A percentile compares a stretch with the other conserved stretches of the same genome.
phyloP scores from a whole-genome alignment of 2,797 vertebrate genomes.

The Mycteria americana region DNA sequence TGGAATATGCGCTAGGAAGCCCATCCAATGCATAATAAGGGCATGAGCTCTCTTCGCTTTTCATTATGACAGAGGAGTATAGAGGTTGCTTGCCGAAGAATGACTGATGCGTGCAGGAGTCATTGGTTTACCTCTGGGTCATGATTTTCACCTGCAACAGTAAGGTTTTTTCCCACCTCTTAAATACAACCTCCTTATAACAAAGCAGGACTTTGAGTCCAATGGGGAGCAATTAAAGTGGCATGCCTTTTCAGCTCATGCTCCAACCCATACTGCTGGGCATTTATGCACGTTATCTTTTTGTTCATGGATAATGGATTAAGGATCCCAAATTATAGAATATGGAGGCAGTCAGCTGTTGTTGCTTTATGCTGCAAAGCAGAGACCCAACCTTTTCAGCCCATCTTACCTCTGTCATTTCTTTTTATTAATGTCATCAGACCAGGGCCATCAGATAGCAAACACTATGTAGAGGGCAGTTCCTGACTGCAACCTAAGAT shows the following conservation, averaged over 20 bases:
- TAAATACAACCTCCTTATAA: neutral
- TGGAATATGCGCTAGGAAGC: neutral
- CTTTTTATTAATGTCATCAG: neutral
- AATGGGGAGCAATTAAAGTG: neutral
- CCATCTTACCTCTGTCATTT: neutral
- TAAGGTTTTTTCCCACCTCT: neutral
- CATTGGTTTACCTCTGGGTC: neutral
- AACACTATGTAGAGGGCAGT: neutral
- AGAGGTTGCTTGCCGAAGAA: neutral
- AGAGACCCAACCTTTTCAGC: neutral
- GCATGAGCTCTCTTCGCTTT: neutral
- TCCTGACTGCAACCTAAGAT: neutral
- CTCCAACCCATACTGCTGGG: neutral
- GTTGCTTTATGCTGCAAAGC: neutral
- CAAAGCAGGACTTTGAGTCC: neutral
- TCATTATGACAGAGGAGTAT: neutral
- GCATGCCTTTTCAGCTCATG: neutral
- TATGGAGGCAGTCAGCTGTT: neutral
- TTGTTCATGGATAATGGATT: neutral
- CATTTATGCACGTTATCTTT: neutral
- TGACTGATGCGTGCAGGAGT: neutral
- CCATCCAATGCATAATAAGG: neutral
- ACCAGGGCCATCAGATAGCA: neutral
- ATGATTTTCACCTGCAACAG: neutral
- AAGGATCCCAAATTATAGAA: neutral